phyloP scores from a whole-genome alignment of 2,888 invertebrate genomes.

The Hartigia nigra region DNA sequence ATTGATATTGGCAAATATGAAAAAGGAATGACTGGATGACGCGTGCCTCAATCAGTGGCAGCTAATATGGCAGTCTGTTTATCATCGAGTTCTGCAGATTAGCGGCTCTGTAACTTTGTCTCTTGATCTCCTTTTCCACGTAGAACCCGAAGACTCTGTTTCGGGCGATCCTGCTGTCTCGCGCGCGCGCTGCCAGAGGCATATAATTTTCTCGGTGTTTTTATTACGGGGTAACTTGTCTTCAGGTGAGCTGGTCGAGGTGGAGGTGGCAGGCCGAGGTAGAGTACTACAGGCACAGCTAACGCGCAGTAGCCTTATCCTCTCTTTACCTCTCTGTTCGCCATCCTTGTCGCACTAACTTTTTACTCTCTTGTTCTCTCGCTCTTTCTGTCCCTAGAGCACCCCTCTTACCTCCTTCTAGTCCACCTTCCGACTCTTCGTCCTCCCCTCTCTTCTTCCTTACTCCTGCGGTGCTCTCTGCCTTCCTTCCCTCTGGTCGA shows the following conservation, averaged over 20 bases:
- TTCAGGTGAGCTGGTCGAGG: conserved; percentile 62
- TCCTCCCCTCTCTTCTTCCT: conserved; percentile 25
- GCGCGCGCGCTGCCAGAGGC: conserved; percentile 56
- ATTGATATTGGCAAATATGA: background rate
- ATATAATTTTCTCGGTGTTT: conserved; percentile 66
- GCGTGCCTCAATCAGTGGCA: background rate
- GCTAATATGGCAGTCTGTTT: background rate
- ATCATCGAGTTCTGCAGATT: background rate
- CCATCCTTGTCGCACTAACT: conserved; percentile 23
- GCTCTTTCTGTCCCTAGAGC: conserved; percentile 6
- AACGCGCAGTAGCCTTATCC: conserved; percentile 62
- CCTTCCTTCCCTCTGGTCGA: conserved; percentile 17
- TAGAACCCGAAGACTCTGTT: conserved; percentile 59
- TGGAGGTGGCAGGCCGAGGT: conserved; percentile 57
- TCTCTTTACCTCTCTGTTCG: conserved; percentile 30
- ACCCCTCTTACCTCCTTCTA: background rate
- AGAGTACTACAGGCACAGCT: conserved; percentile 62
- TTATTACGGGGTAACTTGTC: conserved; percentile 66
- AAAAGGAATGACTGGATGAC: background rate
- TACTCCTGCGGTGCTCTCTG: conserved; percentile 20
- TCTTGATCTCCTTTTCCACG: conserved; percentile 43
- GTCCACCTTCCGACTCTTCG: conserved; percentile 10
- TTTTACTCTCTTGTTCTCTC: conserved; percentile 23
- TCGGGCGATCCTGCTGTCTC: conserved; percentile 41
- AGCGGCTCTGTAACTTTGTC: conserved; percentile 25